Conservation (phyloP, 1,140 invertebrate genomes). For the Holcopasites calliopsidis region DNA sequence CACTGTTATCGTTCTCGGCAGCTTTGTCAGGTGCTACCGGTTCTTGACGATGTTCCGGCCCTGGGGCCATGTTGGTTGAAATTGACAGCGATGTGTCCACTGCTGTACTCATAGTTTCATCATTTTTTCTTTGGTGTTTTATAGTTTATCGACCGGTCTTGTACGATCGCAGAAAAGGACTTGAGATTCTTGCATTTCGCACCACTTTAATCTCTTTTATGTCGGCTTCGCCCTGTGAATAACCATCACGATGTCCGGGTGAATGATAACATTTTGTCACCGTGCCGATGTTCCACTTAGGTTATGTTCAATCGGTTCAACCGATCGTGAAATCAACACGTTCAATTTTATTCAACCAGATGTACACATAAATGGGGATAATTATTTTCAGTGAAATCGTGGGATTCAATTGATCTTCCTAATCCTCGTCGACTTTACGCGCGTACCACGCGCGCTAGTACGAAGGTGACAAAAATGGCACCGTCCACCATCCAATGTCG, state of each 20-base stretch:
- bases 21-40: conserved; percentile 85
- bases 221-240: not conserved
- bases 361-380: not conserved
- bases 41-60: conserved; percentile 85
- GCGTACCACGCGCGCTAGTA: conserved; percentile 23
- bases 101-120: conserved; percentile 63
- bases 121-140: conserved; percentile 40
- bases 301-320: not conserved
- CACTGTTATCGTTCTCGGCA: conserved; percentile 68
- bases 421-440: conserved; percentile 14
- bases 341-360: not conserved
- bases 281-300: not conserved
- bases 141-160: conserved; percentile 13
- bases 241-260: not conserved
- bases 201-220: not conserved
- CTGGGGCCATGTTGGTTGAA: conserved; percentile 85
- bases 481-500: conserved; percentile 31
- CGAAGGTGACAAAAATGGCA: conserved; percentile 45
- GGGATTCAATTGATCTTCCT: not conserved
- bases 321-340: not conserved
- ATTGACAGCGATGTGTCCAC: conserved; percentile 70
- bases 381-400: not conserved
- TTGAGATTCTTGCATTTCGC: conserved; percentile 3
- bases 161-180: not conserved
- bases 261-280: conserved; percentile 9